phyloP scores from a whole-genome alignment of 2,113 vertebrate genomes.

The Elachura formosa region DNA sequence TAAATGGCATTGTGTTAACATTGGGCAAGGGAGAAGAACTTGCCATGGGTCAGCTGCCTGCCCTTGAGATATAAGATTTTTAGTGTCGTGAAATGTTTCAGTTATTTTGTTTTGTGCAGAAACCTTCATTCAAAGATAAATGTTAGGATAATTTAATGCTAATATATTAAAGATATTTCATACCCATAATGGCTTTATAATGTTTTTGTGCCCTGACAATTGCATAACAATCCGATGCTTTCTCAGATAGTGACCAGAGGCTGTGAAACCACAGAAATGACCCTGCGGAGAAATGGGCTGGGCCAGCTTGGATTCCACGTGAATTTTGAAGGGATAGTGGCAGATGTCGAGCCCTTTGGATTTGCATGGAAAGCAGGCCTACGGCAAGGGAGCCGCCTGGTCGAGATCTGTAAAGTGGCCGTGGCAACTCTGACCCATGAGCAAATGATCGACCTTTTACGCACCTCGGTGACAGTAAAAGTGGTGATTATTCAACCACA shows the following conservation, averaged over 20 bases:
- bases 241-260: conserved; percentile 87
- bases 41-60: neutral
- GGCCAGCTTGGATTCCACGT: conserved; percentile 97
- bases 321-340: conserved; percentile 96
- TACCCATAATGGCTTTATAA: neutral
- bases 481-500: conserved; percentile 96
- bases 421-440: conserved; percentile 94
- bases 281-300: conserved; percentile 86
- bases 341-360: conserved; percentile 94
- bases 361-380: conserved; percentile 96
- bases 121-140: neutral
- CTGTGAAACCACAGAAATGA: conserved; percentile 93
- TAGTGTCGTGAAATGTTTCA: fast-evolving
- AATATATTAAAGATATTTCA: neutral
- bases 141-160: neutral
- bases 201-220: neutral
- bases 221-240: neutral
- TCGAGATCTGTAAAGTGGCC: conserved; percentile 96
- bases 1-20: neutral
- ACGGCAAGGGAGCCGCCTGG: conserved; percentile 91
- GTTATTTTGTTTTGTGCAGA: neutral
- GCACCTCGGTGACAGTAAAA: conserved; percentile 89
- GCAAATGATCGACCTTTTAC: conserved; percentile 95
- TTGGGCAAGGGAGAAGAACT: neutral
- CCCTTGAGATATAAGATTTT: neutral